Conservation (phyloP, 35 echinoderm and acorn worm genomes). For the Eucidaris tribuloides region DNA sequence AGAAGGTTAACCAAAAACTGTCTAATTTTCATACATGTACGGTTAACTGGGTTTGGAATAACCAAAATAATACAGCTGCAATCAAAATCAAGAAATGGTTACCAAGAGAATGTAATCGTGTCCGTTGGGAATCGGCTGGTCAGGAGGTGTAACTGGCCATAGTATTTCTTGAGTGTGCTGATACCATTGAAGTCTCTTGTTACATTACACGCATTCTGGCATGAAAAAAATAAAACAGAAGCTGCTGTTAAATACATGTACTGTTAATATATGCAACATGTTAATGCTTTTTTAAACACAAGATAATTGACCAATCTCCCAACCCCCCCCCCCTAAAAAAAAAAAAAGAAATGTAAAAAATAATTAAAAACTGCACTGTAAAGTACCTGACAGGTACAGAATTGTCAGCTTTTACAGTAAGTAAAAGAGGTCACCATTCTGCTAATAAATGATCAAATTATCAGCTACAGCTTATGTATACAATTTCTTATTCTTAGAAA, state of each 20-base stretch:
- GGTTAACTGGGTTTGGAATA: no score
- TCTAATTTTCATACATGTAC: no score
- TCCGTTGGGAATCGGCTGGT: conserved; percentile 78
- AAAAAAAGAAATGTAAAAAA: no score
- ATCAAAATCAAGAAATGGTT: no score
- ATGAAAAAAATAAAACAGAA: not conserved
- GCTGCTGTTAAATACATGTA: not conserved
- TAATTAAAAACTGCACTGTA: not conserved
- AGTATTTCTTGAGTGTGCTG: conserved; percentile 97
- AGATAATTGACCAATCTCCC: not conserved
- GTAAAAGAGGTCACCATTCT: no score
- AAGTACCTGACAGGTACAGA: not conserved
- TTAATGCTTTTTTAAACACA: not conserved
- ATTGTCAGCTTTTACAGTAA: not conserved
- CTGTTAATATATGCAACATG: not conserved
- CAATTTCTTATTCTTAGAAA: no score
- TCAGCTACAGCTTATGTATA: no score
- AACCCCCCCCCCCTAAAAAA: no score
- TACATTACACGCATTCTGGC: conserved; percentile 89
- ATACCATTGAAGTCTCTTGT: conserved; percentile 92
- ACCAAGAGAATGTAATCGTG: conserved; percentile 73
- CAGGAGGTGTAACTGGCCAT: conserved; percentile 86
- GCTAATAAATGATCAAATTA: no score
- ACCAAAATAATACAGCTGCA: no score
- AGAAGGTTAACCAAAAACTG: no score